A percentile compares a stretch with the other conserved stretches of the same genome.
Conservation (phyloP, 2,888 invertebrate genomes). For the Melieria picta region DNA sequence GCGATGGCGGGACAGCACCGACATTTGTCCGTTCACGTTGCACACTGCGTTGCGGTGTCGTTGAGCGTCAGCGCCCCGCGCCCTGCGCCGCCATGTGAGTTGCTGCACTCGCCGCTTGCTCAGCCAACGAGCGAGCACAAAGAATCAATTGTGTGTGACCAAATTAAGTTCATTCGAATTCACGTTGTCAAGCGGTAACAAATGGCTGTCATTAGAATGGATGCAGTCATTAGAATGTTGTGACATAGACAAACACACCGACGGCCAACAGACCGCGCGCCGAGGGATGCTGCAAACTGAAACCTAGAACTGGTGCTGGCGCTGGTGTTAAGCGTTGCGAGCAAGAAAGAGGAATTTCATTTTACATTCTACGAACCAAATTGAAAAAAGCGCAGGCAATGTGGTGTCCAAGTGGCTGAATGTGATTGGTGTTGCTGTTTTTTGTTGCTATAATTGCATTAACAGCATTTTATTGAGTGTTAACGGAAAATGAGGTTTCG, state of each 20-base stretch:
- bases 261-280: not conserved
- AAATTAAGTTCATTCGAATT: constrained; percentile 59
- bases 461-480: no score
- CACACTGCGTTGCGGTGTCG: constrained; percentile 5
- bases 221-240: constrained; percentile 18
- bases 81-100: not conserved
- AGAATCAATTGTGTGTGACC: constrained; percentile 64
- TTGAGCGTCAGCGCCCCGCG: not conserved
- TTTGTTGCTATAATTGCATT: no score
- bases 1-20: not conserved
- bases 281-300: no score
- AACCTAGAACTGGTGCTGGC: not conserved
- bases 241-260: not conserved
- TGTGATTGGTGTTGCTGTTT: no score
- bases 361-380: no score
- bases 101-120: not conserved
- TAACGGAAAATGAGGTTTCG: no score
- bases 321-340: constrained; percentile 1
- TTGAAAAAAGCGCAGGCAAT: no score
- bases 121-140: constrained; percentile 40
- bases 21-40: not conserved
- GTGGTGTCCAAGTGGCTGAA: no score
- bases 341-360: constrained; percentile 3
- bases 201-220: constrained; percentile 35
- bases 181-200: constrained; percentile 36